phyloP scores from a whole-genome alignment of 2,797 vertebrate genomes.

The Todus mexicanus region DNA sequence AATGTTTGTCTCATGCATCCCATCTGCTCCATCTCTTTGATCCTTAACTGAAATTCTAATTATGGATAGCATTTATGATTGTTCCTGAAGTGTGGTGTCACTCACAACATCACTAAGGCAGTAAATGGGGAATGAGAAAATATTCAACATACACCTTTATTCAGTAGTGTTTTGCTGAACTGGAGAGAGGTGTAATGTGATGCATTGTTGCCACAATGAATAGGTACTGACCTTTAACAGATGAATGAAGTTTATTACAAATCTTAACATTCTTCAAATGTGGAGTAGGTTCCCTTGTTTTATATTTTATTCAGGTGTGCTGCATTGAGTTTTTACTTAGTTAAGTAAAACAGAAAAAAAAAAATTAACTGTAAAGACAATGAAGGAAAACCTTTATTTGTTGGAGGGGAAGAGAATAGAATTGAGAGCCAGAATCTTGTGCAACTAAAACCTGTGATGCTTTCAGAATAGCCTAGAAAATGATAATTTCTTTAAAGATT shows the following conservation, averaged over 20 bases:
- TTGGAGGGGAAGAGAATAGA: background rate
- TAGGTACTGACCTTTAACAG: background rate
- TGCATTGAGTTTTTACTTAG: background rate
- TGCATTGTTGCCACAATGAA: background rate
- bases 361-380: background rate
- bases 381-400: background rate
- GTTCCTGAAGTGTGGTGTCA: background rate
- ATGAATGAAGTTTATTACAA: background rate
- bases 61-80: slow-evolving; percentile 1
- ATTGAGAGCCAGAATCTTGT: background rate
- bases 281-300: background rate
- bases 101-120: background rate
- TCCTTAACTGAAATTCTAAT: slow-evolving; percentile 18
- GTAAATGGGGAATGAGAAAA: background rate
- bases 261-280: background rate
- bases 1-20: slow-evolving; percentile 19
- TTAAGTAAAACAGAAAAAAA: background rate
- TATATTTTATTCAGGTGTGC: background rate
- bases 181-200: background rate
- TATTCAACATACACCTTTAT: background rate
- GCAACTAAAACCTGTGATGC: background rate
- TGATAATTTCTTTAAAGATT: background rate
- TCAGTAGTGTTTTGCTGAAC: background rate
- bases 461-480: background rate
- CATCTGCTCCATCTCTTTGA: slow-evolving; percentile 20